Percentiles rank a stretch among this genome's conserved stretches.
phyloP scores from a whole-genome alignment of 1,140 invertebrate genomes.

The Dolichoris vasculosae region DNA sequence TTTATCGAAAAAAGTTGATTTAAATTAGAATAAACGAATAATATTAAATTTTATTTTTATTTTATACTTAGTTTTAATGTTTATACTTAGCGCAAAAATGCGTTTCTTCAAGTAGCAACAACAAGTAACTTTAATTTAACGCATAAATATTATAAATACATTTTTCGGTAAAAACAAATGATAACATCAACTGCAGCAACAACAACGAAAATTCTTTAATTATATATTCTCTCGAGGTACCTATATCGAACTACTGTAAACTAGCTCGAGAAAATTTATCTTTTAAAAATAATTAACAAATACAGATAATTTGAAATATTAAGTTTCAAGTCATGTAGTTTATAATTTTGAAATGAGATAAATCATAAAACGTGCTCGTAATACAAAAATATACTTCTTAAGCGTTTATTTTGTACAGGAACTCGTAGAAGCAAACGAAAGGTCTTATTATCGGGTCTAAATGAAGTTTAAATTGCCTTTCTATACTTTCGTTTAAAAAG shows the following conservation, averaged over 20 bases:
- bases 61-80: too few species aligned
- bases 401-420: not conserved
- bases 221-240: not conserved
- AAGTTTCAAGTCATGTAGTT: not conserved
- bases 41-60: too few species aligned
- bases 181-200: not conserved
- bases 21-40: too few species aligned
- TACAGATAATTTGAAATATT: not conserved
- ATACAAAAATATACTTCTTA: not conserved
- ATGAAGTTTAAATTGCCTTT: slow-evolving; percentile 34
- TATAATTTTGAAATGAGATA: not conserved
- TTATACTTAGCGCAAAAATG: too few species aligned
- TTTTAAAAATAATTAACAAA: not conserved
- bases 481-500: not conserved
- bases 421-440: not conserved
- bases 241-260: not conserved
- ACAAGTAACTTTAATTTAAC: too few species aligned
- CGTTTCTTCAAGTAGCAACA: too few species aligned
- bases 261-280: not conserved
- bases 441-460: slow-evolving; percentile 38
- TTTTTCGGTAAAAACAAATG: too few species aligned
- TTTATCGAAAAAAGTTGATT: not conserved
- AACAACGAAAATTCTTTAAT: not conserved
- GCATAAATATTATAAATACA: too few species aligned
- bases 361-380: not conserved